These are phyloP conservation scores for Tetranychus truncatus DNA, from an alignment of 2,888 invertebrate species.

Conservation along the genomic window DNA sequence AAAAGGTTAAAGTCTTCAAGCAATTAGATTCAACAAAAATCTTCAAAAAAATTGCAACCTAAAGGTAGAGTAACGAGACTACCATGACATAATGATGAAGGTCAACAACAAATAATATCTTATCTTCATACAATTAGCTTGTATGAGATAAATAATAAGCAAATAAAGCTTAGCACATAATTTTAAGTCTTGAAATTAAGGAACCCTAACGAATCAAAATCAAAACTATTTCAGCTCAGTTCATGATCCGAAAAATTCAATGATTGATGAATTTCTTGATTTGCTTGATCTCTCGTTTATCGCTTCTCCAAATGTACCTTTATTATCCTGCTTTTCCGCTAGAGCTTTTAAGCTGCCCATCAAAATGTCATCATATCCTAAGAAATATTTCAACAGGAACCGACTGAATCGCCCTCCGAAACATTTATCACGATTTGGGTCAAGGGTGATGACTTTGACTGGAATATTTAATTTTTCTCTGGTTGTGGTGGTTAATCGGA, in stretches of 20 bases:
- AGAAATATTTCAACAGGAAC: conserved; percentile 69
- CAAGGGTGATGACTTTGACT: conserved; percentile 45
- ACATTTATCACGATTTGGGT: conserved; percentile 70
- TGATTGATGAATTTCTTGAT: neutral
- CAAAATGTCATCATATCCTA: conserved; percentile 90
- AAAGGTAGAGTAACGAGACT: neutral
- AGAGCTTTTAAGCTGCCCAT: conserved; percentile 89
- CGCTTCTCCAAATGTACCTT: conserved; percentile 42
- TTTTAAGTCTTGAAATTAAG: no score
- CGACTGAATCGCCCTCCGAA: conserved; percentile 83
- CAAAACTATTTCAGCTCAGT: no score
- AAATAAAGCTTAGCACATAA: no score
- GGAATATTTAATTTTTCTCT: conserved; percentile 74
- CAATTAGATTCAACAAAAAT: neutral
- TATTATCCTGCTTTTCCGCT: conserved; percentile 88
- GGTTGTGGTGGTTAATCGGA: conserved; percentile 68
- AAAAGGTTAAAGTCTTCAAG: no score
- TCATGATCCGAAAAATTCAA: no score
- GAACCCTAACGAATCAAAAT: no score
- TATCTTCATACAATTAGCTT: neutral
- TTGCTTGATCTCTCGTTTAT: no score
- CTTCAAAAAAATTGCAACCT: neutral
- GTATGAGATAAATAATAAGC: neutral
- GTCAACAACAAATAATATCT: neutral
- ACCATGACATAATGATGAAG: neutral